Evolutionary conservation across 2,113 vertebrate genomes (phyloP), one percentile per base, ranked within the genome.

Genomic region (Scatophagus argus): DNA sequence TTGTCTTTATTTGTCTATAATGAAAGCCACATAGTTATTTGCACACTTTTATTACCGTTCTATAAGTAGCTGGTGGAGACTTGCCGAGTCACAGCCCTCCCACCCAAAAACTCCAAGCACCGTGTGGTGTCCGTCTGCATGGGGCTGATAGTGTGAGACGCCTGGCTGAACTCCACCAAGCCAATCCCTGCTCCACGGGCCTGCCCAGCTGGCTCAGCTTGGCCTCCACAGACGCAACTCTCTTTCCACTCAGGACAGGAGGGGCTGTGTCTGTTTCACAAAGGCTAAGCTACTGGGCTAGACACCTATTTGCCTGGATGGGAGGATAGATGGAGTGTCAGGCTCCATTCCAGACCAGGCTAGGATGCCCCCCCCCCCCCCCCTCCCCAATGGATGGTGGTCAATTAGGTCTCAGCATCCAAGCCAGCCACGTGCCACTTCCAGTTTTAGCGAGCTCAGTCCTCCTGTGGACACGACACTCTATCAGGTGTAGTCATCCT

Each of bases 91-190:
- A 89, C 77, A 8, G 3, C 63, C 70, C 76, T n/a, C n/a, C n/a
- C n/a, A n/a, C n/a, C 32, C 60, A 64, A 91, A 90, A 88, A 77
- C 84, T 87, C 74, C 23, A 75, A 83, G 84, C 85, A 73, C 86
- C 88, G 77, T 6, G 39, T 77, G 72, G 83, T 84, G 88, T 90
- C 85, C 85, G 84, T 83, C 89, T 93, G 90, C 58, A 70, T 0
- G 46, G 87, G 86, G 79, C 83, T 87, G 90, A 93, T 93, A 86
- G 89, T 65, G 86, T 67, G 87, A 88, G 88, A 89, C 61, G 85
- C 74, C 87, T 92, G 92, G 92, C 88, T 89, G 46, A 84, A 79
- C 72, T 92, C 90, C 89, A 91, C 80, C 66, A 31, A 80, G 70
- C 81, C 76, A 21, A 80, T 84, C 82, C 77, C 65, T 27, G 77